Evolutionary conservation across 2,888 invertebrate species (phyloP), one percentile per base, ranked within the genome.

Genomic region (Plagodis pulveraria): DNA sequence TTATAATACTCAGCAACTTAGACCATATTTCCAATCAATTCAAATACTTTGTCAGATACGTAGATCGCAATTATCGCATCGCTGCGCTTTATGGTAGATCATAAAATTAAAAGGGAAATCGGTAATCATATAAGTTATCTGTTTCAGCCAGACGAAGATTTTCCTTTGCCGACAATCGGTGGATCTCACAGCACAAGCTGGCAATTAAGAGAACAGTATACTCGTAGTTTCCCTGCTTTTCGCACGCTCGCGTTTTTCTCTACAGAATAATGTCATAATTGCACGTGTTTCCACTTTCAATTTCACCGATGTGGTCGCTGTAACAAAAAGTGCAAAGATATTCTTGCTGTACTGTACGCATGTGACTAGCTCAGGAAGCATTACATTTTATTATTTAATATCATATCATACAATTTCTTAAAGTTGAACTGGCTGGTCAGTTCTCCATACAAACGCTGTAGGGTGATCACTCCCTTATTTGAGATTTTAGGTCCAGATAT

Each of bases 181-280:
- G 9, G 40, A 40, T 22, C 53, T 53, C 59, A 6, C 46, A 6
- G 12, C 8, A 47, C 42, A 53, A 50, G 52, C 55, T 42, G 53
- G 35, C 55, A 66, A 66, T 66, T 67, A 69, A 52, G 42, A 44
- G 51, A 12, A 58, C 57, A 61, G 56, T 68, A 67, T 70, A n/a
- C n/a, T n/a, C n/a, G n/a, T n/a, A 70, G 78, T 84, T 83, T 83
- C 78, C 80, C 76, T 65, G 67, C 62, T 65, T 62, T 74, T 78
- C 80, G 75, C 78, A 80, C 80, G 81, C 77, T 76, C 70, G 73
- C 62, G 72, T 82, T 86, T 87, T 88, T 87, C 83, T 80, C 76
- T 63, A 57, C 69, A 74, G 75, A 87, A 90, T 89, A 91, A 89
- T 90, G 84, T 89, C 83, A 84, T 89, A 87, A 89, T 89, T 86